Conservation (phyloP, 2,113 vertebrate genomes). For the Oreocharis arfaki region DNA sequence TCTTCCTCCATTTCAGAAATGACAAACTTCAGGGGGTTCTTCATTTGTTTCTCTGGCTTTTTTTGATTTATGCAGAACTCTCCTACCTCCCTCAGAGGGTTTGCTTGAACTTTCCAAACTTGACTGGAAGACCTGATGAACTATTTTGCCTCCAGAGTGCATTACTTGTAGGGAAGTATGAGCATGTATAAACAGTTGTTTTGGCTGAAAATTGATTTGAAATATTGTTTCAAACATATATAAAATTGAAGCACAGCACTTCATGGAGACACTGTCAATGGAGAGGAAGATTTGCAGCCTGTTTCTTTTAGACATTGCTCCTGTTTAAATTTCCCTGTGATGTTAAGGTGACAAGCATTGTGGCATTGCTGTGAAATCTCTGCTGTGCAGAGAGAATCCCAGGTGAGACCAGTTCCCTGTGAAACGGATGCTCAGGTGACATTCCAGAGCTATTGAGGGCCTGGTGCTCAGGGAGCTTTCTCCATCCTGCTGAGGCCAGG, state of each 20-base stretch:
- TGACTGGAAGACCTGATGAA: not conserved
- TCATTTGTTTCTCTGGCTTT: not conserved
- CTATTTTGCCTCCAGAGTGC: not conserved
- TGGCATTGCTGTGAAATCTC: not conserved
- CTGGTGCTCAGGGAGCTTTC: not conserved
- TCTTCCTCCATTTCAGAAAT: not conserved
- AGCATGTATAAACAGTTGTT: not conserved
- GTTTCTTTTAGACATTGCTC: not conserved
- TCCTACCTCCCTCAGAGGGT: not conserved
- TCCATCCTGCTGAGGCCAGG: not conserved
- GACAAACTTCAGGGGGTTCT: not conserved
- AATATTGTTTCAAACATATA: not conserved
- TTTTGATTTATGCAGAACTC: not conserved
- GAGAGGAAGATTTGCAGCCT: not conserved
- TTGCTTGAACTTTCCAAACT: not conserved
- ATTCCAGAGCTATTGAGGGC: not conserved
- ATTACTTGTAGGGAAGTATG: not conserved
- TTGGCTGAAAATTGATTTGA: not conserved
- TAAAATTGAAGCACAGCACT: not conserved
- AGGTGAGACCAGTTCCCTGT: not conserved
- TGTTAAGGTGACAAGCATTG: not conserved
- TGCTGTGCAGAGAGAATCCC: not conserved
- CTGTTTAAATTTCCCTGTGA: not conserved
- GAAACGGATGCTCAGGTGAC: not conserved
- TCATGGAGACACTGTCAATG: not conserved